phyloP scores from a whole-genome alignment of 1,140 invertebrate species.

The Meloidogyne chitwoodi region DNA sequence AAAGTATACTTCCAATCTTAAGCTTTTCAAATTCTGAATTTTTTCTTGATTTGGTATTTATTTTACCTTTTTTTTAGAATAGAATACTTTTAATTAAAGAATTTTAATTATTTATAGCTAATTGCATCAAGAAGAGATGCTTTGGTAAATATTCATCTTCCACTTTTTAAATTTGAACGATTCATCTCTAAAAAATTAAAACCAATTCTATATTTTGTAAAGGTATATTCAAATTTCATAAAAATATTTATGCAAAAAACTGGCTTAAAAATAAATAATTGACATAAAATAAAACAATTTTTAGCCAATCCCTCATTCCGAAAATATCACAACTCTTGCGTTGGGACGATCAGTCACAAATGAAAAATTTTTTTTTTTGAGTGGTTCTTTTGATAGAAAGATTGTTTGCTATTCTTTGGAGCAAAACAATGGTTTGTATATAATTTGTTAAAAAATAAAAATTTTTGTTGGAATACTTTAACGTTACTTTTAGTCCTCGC shows the following conservation, averaged over 20 bases:
- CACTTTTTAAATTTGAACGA: neutral
- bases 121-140: neutral
- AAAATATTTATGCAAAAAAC: too few relatives aligned
- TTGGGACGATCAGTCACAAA: neutral
- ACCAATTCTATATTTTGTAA: neutral
- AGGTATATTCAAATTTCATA: too few relatives aligned
- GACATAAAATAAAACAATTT: too few relatives aligned
- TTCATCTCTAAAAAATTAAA: neutral
- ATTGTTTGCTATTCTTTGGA: neutral
- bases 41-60: neutral
- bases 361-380: neutral
- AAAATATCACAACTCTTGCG: neutral
- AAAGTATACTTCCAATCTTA: neutral
- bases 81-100: too few relatives aligned
- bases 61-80: neutral
- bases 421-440: neutral
- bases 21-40: neutral
- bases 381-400: neutral
- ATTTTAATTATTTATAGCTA: too few relatives aligned
- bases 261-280: too few relatives aligned
- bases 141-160: neutral
- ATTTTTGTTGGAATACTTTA: too few relatives aligned
- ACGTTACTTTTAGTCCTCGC: too few relatives aligned
- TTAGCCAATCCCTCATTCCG: neutral
- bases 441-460: too few relatives aligned